Evolutionary conservation across 37 sponge, comb jelly and placozoan species (phyloP), one percentile per base, ranked within the genome.

Genomic region (Tethya wilhelma): DNA sequence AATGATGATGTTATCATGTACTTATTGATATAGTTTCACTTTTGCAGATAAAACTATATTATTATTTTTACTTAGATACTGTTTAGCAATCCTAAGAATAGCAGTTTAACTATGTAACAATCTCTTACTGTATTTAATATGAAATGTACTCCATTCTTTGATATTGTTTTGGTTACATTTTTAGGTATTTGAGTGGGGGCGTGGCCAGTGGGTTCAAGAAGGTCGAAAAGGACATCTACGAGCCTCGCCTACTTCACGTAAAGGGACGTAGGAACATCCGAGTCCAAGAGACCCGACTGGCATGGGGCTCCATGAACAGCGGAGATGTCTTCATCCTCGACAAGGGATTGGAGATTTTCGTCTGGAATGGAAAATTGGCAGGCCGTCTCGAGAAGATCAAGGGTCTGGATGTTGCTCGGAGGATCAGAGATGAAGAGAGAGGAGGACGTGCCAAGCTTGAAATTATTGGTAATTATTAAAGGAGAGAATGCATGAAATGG

Each of bases 261-360:
- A 93, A 93, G 79, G 97, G 94, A 37, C 73, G 97, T 19, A 78
- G 94, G 56, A 90, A 95, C 73, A 82, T 95, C 64, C 79, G 96
- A 7, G 90, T 92, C 11, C 69, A 67, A 59, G 77, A 91, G 79
- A 75, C 68, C 36, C 62, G 69, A 32, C 73, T 86, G 62, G 75
- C 87, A 0, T 86, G 87, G 87, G 67, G 25, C 7, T 89, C 95
- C 37, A 80, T 97, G 86, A 97, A 97, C 86, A 68, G 89, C 58
- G 98, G 98, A 38, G 98, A 97, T 85, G 90, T 82, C 45, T 97
- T 97, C 83, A 86, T 97, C 59, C 43, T 97, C 71, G 98, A 97
- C 73, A 22, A 75, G 39, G 91, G 90, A 3, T 73, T 69, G 43
- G 80, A 74, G 42, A 77, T 97, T 44, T 92, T 77, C 62, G 92